A percentile compares a stretch with the other conserved stretches of the same genome.
phyloP scores from a whole-genome alignment of 2,113 vertebrate genomes.

The Plecturocebus donacophilus region DNA sequence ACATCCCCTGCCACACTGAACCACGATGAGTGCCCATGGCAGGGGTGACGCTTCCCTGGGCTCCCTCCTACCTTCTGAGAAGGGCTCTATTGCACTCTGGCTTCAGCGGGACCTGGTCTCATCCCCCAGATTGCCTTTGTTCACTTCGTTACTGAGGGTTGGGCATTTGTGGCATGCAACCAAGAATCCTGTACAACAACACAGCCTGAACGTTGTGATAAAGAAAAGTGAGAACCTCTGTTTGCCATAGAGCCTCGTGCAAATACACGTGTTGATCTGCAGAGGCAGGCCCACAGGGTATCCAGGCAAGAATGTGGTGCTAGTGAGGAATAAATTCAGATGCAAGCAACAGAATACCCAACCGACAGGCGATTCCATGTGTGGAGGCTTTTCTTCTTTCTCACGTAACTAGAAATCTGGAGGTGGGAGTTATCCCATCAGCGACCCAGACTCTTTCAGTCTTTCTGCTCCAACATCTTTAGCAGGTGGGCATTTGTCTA shows the following conservation, averaged over 20 bases:
- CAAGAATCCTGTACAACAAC: background rate
- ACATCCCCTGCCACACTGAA: fast-evolving
- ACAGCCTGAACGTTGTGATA: background rate
- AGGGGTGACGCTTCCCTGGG: background rate
- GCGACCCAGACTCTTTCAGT: background rate
- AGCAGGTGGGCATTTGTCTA: background rate
- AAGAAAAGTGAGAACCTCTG: background rate
- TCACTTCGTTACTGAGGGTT: background rate
- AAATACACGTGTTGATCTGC: fast-evolving
- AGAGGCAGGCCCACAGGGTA: background rate
- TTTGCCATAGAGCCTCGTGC: fast-evolving
- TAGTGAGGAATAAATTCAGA: too few relatives aligned
- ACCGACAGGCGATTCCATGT: background rate
- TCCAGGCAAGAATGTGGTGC: background rate
- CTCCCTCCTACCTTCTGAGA: background rate
- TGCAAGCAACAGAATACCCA: background rate
- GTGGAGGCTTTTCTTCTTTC: too few relatives aligned
- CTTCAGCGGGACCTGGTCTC: background rate
- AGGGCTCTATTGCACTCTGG: too few relatives aligned
- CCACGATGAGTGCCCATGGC: background rate
- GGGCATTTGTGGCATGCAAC: background rate
- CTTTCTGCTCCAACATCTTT: background rate
- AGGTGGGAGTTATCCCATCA: background rate
- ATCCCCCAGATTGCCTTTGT: background rate
- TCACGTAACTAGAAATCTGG: background rate